A percentile compares a stretch with the other conserved stretches of the same genome.
phyloP scores from a whole-genome alignment of 2,888 invertebrate species.

The Aspidiotus rigidus region DNA sequence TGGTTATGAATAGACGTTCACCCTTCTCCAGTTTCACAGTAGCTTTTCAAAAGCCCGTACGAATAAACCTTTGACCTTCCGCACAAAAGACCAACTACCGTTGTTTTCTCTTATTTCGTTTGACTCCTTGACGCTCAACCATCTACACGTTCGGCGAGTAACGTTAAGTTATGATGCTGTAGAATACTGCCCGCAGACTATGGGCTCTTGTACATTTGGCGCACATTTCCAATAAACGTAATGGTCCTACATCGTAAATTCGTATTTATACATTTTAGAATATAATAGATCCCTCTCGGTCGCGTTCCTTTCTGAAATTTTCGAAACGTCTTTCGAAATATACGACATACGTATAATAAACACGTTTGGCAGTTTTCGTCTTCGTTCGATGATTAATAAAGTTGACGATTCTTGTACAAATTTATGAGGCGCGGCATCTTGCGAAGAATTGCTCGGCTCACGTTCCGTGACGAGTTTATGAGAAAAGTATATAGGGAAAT shows the following conservation, averaged over 20 bases:
- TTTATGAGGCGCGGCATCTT: no score
- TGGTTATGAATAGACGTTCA: slow-evolving; percentile 31
- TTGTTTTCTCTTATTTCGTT: slow-evolving; percentile 27
- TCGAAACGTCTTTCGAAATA: slow-evolving; percentile 17
- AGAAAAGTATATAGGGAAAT: no score
- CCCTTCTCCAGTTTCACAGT: slow-evolving; percentile 31
- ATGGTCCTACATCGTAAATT: background rate
- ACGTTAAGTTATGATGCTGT: no score
- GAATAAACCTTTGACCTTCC: slow-evolving; percentile 33
- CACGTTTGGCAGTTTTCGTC: no score
- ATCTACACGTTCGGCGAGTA: no score
- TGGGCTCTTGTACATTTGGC: slow-evolving; percentile 20
- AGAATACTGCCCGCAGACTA: no score
- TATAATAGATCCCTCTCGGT: background rate
- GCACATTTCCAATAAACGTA: background rate
- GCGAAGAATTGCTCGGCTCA: no score
- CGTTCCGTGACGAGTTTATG: no score
- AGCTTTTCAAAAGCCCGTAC: slow-evolving; percentile 29
- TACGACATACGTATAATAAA: background rate
- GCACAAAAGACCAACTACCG: slow-evolving; percentile 28
- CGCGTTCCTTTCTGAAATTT: slow-evolving; percentile 14
- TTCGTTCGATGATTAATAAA: no score
- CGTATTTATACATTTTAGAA: slow-evolving; percentile 5
- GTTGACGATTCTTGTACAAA: no score
- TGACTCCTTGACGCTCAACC: slow-evolving; percentile 29